Evolutionary conservation across 2,888 invertebrate species (phyloP).

Genomic region (Sisyra terminalis): DNA sequence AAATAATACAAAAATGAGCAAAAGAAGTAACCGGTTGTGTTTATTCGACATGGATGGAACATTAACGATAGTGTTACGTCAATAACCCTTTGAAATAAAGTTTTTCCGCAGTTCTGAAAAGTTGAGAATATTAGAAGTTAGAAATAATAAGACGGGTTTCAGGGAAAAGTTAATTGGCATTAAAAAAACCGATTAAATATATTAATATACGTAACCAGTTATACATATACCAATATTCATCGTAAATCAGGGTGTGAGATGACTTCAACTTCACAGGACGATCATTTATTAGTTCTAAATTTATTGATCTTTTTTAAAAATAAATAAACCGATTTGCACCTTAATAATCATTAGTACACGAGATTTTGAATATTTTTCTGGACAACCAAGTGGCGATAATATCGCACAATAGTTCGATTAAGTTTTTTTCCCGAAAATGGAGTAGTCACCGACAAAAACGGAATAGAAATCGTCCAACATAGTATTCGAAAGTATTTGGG

Average conservation of each 20-base stretch:
- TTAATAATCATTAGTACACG: conserved; percentile 92
- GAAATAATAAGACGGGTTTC: no score
- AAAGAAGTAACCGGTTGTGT: conserved; percentile 39
- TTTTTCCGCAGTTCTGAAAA: no score
- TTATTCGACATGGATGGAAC: conserved; percentile 98
- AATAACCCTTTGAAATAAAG: no score
- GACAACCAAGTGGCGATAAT: conserved; percentile 69
- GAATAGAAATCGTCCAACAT: conserved; percentile 46
- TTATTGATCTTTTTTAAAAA: conserved; percentile 58
- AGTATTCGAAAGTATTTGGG: conserved; percentile 66
- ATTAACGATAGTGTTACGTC: conserved; percentile 74
- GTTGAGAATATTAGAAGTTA: no score
- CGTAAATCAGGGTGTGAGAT: no score
- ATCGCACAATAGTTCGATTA: conserved; percentile 69
- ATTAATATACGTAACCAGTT: no score
- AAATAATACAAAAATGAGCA: not conserved
- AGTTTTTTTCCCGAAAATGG: conserved; percentile 96
- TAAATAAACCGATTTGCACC: conserved; percentile 48
- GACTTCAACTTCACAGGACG: no score
- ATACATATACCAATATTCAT: no score
- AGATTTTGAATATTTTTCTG: conserved; percentile 78
- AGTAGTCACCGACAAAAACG: conserved; percentile 67
- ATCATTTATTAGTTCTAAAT: conserved; percentile 49
- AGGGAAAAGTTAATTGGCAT: no score
- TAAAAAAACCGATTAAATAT: no score